These are phyloP conservation scores for Ataeniobius toweri DNA, from an alignment of 2,797 vertebrate genomes.

Conservation along the genomic window DNA sequence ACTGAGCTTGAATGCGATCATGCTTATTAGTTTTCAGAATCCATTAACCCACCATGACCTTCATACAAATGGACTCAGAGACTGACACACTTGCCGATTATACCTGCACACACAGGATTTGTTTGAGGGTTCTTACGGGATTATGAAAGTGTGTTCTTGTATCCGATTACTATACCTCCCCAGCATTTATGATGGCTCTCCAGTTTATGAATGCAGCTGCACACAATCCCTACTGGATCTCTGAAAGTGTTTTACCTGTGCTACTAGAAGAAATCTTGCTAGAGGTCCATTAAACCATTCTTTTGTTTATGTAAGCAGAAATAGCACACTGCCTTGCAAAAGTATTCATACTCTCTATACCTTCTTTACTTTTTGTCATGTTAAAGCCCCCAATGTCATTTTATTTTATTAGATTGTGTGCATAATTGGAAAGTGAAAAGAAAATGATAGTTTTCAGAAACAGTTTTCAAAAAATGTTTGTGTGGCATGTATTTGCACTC, in stretches of 20 bases:
- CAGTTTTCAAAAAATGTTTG: background rate
- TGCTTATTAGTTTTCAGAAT: slow-evolving; percentile 76
- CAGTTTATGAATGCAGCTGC: slow-evolving; percentile 13
- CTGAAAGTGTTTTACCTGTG: background rate
- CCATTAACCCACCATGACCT: slow-evolving; percentile 72
- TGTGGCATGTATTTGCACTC: background rate
- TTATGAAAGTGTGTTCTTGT: slow-evolving; percentile 10
- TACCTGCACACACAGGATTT: slow-evolving; percentile 23
- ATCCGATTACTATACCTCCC: slow-evolving; percentile 43
- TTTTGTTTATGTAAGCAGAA: background rate
- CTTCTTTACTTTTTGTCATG: background rate
- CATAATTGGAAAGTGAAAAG: background rate
- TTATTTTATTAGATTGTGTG: background rate
- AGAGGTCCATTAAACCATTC: background rate
- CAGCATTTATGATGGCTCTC: slow-evolving; percentile 16
- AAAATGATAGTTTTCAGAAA: background rate
- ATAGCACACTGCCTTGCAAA: background rate
- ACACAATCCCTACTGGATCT: background rate
- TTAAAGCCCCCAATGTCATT: background rate
- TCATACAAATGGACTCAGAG: slow-evolving; percentile 51
- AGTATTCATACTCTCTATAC: background rate
- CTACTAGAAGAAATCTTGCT: background rate
- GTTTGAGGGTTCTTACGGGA: background rate
- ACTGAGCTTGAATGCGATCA: slow-evolving; percentile 68
- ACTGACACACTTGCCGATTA: slow-evolving; percentile 34